These are phyloP conservation scores for Pristis pectinata DNA, from an alignment of 2,797 vertebrate species.

Conservation along the genomic window DNA sequence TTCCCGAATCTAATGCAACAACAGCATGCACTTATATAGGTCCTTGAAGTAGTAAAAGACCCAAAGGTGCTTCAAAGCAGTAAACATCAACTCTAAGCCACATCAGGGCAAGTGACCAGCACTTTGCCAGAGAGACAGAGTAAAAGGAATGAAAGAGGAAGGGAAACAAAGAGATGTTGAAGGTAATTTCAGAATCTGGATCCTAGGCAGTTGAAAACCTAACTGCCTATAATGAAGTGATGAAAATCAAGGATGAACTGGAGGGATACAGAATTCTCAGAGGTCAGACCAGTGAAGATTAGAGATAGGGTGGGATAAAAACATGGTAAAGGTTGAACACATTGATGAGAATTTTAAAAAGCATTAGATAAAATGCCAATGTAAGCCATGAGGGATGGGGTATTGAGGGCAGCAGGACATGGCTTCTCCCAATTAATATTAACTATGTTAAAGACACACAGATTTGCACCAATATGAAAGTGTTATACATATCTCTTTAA, in stretches of 20 bases:
- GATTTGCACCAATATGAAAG: too few species aligned
- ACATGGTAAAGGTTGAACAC: not conserved
- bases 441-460: too few species aligned
- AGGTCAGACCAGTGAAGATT: not conserved
- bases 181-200: not conserved
- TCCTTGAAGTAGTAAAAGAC: not conserved
- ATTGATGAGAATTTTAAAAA: not conserved
- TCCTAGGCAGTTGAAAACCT: too few species aligned
- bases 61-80: not conserved
- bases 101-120: not conserved
- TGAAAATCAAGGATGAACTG: not conserved
- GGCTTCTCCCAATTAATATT: too few species aligned
- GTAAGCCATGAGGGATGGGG: too few species aligned
- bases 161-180: not conserved
- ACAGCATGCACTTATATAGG: not conserved
- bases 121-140: not conserved
- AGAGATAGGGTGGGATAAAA: not conserved
- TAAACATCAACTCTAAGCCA: too few species aligned
- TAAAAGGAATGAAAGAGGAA: not conserved
- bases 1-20: not conserved
- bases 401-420: too few species aligned
- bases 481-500: too few species aligned
- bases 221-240: too few species aligned
- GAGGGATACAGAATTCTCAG: not conserved
- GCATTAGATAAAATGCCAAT: not conserved